Evolutionary conservation across 2,113 vertebrate genomes (phyloP), one percentile per base, ranked within the genome.

Genomic region (Tachycineta bicolor): DNA sequence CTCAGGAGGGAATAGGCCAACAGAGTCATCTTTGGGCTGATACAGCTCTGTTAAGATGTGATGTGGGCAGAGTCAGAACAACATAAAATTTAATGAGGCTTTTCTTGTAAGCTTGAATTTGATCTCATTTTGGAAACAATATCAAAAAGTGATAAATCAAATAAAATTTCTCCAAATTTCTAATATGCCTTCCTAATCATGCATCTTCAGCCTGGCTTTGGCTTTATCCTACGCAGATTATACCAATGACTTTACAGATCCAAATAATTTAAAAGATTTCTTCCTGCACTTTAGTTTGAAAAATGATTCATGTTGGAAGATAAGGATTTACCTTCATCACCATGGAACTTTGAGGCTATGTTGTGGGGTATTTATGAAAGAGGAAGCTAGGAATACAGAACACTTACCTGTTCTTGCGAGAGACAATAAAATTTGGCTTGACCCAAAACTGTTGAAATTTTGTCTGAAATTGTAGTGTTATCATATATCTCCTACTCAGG

Each of bases 381-480:
- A 25, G 33, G 62, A 85, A 82, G 21, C 43, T 47, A 71, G 33
- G 85, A 93, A 93, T 68, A 65, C 19, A 71, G 49, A 79, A 70
- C 65, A 52, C 46, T 93, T 91, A 78, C 11, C 76, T 44, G 49
- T 81, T 84, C 68, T 93, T 94, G 73, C 37, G 28, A 80, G 81
- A 71, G 90, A 87, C 20, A 84, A 18, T 82, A 96, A 90, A 91
- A 89, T 69, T 92, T 21, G 65, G 37, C 34, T 89, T 94, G 87
- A 84, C 53, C 34, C 83, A 87, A 90, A 71, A 82, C n/a, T 64
- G 8, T 62, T 96, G 76, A 94, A 96, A 97, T 95, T 96, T 95
- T 3, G 0, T 47, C 5, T 91, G 79, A 92, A 90, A 93, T 79
- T 80, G 70, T 70, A 89, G 47, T 46, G 74, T 89, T 96, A 93